Evolutionary conservation across 2,797 vertebrate genomes (phyloP).

Genomic region (Lateolabrax maculatus): DNA sequence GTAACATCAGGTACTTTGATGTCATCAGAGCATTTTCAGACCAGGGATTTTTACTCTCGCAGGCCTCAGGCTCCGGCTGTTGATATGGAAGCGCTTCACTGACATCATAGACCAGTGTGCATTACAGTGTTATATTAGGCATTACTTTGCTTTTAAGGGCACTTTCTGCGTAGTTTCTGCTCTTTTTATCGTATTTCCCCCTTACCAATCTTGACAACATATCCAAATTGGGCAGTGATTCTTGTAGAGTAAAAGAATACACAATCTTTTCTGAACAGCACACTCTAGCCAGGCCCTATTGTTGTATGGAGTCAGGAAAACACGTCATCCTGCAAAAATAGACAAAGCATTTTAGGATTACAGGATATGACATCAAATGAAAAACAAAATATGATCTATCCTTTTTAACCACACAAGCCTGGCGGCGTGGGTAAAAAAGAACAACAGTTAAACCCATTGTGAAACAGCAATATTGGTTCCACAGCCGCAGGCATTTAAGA

Average conservation of each 20-base stretch:
- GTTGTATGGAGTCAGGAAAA: slow-evolving; percentile 72
- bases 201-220: slow-evolving; percentile 12
- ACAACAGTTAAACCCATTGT: slow-evolving; percentile 3
- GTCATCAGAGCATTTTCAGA: slow-evolving; percentile 42
- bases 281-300: slow-evolving; percentile 60
- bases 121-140: slow-evolving; percentile 5
- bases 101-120: slow-evolving; percentile 21
- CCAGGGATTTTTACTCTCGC: slow-evolving; percentile 34
- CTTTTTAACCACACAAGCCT: slow-evolving; percentile 30
- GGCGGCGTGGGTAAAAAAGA: slow-evolving; percentile 18
- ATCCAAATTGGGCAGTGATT: slow-evolving; percentile 55
- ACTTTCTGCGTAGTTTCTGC: slow-evolving; percentile 1
- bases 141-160: slow-evolving; percentile 21
- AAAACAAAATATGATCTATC: slow-evolving; percentile 44
- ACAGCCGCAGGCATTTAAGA: neutral
- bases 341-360: slow-evolving; percentile 74
- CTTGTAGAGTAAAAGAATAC: slow-evolving; percentile 34
- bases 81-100: slow-evolving; percentile 20
- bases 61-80: slow-evolving; percentile 22
- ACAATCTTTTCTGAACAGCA: slow-evolving; percentile 69
- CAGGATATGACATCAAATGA: slow-evolving; percentile 72
- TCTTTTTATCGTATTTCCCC: slow-evolving; percentile 1
- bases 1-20: slow-evolving; percentile 15
- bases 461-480: neutral
- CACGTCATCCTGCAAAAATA: slow-evolving; percentile 73